phyloP scores from a whole-genome alignment of 1,140 invertebrate genomes.

The Drosophila suzukii region DNA sequence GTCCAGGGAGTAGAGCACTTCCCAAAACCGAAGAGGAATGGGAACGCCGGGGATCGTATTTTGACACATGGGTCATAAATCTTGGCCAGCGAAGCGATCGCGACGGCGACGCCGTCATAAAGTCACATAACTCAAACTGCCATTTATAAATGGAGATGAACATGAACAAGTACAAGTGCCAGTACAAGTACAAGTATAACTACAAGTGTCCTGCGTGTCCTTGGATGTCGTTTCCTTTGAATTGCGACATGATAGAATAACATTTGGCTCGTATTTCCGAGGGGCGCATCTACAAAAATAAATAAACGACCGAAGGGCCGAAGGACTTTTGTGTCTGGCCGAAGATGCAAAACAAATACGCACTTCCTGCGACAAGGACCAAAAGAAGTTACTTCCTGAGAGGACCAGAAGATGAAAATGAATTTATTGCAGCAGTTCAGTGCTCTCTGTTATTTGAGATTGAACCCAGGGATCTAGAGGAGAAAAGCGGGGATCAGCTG shows the following conservation, averaged over 20 bases:
- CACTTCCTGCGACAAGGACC: conserved; percentile 66
- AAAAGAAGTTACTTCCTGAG: conserved; percentile 77
- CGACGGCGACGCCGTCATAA: conserved; percentile 62
- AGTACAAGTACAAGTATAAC: conserved; percentile 22
- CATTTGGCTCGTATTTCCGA: conserved; percentile 76
- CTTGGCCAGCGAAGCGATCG: conserved; percentile 46
- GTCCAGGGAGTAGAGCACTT: neutral
- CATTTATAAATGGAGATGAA: conserved; percentile 2
- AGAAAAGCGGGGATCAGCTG: conserved; percentile 2
- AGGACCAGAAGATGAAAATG: conserved; percentile 23
- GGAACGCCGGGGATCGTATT: conserved; percentile 51
- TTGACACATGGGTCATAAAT: conserved; percentile 80
- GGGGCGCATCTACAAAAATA: conserved; percentile 60
- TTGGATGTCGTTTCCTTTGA: conserved; percentile 63
- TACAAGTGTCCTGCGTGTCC: conserved; percentile 52
- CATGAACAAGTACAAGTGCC: conserved; percentile 8
- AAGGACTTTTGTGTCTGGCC: conserved; percentile 33
- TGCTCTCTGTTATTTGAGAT: conserved; percentile 49
- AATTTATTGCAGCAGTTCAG: conserved; percentile 64
- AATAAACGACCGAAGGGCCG: conserved; percentile 55
- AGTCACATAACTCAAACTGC: conserved; percentile 66
- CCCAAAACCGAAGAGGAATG: neutral
- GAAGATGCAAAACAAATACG: conserved; percentile 76
- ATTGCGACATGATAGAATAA: conserved; percentile 81
- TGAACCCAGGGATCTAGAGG: neutral